Evolutionary conservation across 2,888 invertebrate genomes (phyloP).

Genomic region (Phorcus lineatus): DNA sequence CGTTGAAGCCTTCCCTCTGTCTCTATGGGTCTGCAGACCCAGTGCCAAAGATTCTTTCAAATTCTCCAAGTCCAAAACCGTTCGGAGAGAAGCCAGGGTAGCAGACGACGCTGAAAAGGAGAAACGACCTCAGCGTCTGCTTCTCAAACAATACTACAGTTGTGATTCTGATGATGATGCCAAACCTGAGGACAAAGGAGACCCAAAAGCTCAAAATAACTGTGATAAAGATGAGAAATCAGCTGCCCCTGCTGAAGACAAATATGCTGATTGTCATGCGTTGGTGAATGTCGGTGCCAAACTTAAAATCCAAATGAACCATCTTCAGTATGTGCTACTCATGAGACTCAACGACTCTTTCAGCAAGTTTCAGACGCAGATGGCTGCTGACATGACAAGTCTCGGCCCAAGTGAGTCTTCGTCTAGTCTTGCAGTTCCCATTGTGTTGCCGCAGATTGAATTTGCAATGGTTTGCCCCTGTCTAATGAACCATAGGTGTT

Average conservation of each 20-base stretch:
- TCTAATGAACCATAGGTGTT: slow-evolving; percentile 46
- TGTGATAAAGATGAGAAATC: slow-evolving; percentile 44
- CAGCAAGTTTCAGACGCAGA: slow-evolving; percentile 60
- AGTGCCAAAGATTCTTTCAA: not conserved
- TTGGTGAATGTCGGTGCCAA: slow-evolving; percentile 89
- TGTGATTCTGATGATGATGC: slow-evolving; percentile 38
- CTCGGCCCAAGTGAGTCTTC: slow-evolving; percentile 74
- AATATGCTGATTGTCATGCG: slow-evolving; percentile 81
- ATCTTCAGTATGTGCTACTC: slow-evolving; percentile 93
- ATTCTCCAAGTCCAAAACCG: not conserved
- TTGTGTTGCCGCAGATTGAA: slow-evolving; percentile 88
- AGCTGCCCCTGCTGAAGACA: slow-evolving; percentile 32
- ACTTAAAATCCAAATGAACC: slow-evolving; percentile 92
- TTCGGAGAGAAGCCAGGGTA: not conserved
- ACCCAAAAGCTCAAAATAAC: slow-evolving; percentile 26
- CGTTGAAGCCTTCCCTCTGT: slow-evolving; percentile 85
- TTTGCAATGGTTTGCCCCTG: slow-evolving; percentile 83
- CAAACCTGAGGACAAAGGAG: slow-evolving; percentile 21
- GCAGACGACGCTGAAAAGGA: slow-evolving; percentile 26
- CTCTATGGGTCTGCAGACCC: slow-evolving; percentile 81
- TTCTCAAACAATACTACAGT: slow-evolving; percentile 50
- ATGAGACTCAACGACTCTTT: slow-evolving; percentile 88
- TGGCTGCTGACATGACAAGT: slow-evolving; percentile 77
- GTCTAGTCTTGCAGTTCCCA: slow-evolving; percentile 77
- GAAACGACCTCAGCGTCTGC: slow-evolving; percentile 40